Evolutionary conservation across 2,797 vertebrate genomes (phyloP).

Genomic region (Poliocrania exsul): DNA sequence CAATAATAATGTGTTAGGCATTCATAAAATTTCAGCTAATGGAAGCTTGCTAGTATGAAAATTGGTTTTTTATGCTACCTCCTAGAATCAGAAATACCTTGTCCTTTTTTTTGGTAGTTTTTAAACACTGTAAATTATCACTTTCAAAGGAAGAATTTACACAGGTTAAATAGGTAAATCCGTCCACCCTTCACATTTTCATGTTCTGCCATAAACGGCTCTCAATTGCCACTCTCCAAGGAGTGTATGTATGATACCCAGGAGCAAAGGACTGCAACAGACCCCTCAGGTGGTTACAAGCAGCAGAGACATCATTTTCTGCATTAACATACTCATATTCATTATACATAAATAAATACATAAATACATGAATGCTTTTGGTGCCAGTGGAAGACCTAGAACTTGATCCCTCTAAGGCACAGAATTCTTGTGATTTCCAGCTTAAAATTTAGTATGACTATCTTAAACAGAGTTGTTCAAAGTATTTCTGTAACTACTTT

Average conservation of each 20-base stretch:
- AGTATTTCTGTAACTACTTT: background rate
- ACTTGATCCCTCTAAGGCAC: background rate
- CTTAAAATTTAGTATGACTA: background rate
- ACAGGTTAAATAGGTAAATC: background rate
- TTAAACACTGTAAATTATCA: background rate
- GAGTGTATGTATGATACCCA: background rate
- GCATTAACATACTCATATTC: background rate
- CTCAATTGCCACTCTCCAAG: background rate
- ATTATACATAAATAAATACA: background rate
- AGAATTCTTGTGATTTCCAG: background rate
- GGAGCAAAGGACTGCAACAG: background rate
- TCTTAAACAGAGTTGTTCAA: background rate
- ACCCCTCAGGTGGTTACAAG: background rate
- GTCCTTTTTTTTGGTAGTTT: too few species aligned
- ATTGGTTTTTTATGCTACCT: background rate
- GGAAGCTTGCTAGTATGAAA: background rate
- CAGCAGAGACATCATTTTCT: background rate
- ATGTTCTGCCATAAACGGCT: background rate
- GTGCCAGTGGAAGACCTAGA: background rate
- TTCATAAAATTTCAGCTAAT: background rate
- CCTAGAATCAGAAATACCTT: background rate
- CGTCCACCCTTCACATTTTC: background rate
- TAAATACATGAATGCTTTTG: background rate
- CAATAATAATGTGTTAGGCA: fast-evolving
- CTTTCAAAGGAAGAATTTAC: background rate